Evolutionary conservation across 2,113 vertebrate species (phyloP).

Genomic region (Zapus hudsonius): DNA sequence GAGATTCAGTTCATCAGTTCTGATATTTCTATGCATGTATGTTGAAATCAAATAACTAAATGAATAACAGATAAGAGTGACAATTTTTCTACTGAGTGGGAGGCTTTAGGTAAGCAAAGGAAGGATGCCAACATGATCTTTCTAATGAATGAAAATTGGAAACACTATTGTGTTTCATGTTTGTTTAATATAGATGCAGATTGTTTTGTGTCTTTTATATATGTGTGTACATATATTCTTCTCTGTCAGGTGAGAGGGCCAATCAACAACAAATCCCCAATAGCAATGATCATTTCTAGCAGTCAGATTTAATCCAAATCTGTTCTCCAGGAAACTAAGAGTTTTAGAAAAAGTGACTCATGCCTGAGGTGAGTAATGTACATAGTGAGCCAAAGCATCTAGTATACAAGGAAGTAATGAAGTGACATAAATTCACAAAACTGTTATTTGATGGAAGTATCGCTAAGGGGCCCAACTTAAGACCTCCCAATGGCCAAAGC

Average conservation of each 20-base stretch:
- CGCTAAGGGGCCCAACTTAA: background rate
- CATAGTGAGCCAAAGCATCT: background rate
- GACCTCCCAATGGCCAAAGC: background rate
- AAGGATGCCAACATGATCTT: background rate
- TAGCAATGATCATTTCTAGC: background rate
- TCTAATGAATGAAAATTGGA: background rate
- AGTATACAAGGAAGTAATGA: background rate
- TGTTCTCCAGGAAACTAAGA: background rate
- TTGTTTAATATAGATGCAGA: background rate
- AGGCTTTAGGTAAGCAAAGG: background rate
- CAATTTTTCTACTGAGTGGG: background rate
- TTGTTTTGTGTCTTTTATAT: background rate
- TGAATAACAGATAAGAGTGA: background rate
- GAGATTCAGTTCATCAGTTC: background rate
- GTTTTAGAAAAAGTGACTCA: background rate
- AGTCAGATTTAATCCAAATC: background rate
- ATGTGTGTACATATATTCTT: background rate
- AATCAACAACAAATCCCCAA: background rate
- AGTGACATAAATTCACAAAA: background rate
- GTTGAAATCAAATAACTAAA: background rate
- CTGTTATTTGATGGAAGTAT: background rate
- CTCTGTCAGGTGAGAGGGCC: background rate
- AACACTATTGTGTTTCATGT: background rate
- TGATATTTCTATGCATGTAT: background rate
- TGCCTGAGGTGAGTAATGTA: background rate